A percentile compares a stretch with the other conserved stretches of the same genome.
phyloP scores from a whole-genome alignment of 2,797 vertebrate genomes.

The Melanotaenia maccullochi region DNA sequence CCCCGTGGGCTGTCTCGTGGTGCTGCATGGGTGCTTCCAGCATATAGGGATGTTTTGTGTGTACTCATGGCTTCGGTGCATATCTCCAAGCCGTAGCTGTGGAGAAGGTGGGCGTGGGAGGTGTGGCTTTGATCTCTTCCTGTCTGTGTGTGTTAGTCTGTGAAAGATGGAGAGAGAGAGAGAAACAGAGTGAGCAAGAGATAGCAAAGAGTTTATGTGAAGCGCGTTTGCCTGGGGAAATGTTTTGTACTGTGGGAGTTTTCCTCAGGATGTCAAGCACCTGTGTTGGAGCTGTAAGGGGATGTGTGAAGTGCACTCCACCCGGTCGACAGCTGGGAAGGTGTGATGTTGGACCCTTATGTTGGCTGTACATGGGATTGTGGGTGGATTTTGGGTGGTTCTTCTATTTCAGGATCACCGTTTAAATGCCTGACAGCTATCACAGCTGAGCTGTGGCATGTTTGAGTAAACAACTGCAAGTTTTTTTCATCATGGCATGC shows the following conservation, averaged over 20 bases:
- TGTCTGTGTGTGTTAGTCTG: slow-evolving; percentile 64
- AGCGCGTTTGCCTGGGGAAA: slow-evolving; percentile 57
- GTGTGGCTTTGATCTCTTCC: slow-evolving; percentile 62
- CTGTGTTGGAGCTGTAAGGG: slow-evolving; percentile 62
- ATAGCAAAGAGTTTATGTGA: slow-evolving; percentile 61
- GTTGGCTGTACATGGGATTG: slow-evolving; percentile 57
- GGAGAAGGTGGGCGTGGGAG: slow-evolving; percentile 60
- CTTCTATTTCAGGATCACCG: slow-evolving; percentile 68
- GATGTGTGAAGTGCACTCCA: slow-evolving; percentile 70
- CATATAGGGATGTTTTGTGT: slow-evolving; percentile 44
- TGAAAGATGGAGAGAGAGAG: slow-evolving; percentile 37
- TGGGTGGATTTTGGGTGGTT: slow-evolving; percentile 68
- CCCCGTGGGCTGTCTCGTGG: slow-evolving; percentile 62
- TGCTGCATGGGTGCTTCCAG: slow-evolving; percentile 58
- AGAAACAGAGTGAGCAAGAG: slow-evolving; percentile 42
- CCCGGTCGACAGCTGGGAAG: slow-evolving; percentile 67
- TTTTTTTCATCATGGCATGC: slow-evolving; percentile 26
- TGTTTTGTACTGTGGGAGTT: slow-evolving; percentile 74
- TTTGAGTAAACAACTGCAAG: slow-evolving; percentile 44
- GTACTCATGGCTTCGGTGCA: slow-evolving; percentile 51
- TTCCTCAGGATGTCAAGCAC: slow-evolving; percentile 75
- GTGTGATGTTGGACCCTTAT: slow-evolving; percentile 64
- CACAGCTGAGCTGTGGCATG: slow-evolving; percentile 49
- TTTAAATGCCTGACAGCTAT: slow-evolving; percentile 68
- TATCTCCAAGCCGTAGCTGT: slow-evolving; percentile 62